phyloP scores from a whole-genome alignment of 2,113 vertebrate genomes.

The Neolamprologus variostigma region DNA sequence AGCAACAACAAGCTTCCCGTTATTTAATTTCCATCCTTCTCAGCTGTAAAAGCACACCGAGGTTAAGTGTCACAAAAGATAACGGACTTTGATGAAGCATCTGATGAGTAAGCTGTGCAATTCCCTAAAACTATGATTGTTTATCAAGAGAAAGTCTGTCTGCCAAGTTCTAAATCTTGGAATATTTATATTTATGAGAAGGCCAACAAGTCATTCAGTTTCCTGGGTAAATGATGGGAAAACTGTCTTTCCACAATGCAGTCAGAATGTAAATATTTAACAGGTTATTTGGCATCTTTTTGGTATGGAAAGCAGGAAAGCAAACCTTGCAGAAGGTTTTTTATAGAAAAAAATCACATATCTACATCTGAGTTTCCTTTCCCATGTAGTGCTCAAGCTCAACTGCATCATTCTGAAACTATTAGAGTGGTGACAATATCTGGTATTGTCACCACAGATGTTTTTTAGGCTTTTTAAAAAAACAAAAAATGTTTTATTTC shows the following conservation, averaged over 20 bases:
- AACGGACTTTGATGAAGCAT: not conserved
- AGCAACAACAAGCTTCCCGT: not conserved
- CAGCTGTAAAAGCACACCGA: not conserved
- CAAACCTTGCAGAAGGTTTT: not conserved
- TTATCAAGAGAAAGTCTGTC: not conserved
- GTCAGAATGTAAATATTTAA: not conserved
- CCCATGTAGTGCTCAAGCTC: not conserved
- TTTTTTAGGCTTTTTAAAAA: not conserved
- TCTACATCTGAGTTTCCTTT: not conserved
- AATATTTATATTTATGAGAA: not conserved
- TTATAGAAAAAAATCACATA: not conserved
- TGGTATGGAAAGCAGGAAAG: not conserved
- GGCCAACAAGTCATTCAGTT: not conserved
- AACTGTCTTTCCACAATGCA: not conserved
- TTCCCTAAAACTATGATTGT: not conserved
- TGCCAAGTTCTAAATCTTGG: not conserved
- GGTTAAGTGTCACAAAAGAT: not conserved
- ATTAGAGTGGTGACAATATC: not conserved
- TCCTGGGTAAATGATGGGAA: not conserved
- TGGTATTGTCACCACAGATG: not conserved
- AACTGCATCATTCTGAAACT: not conserved
- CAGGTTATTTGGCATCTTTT: not conserved
- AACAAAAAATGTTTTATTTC: not conserved
- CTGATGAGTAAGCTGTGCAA: not conserved
- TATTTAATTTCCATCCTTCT: not conserved